Conservation (phyloP, 2,113 vertebrate genomes). For the Anguilla rostrata region DNA sequence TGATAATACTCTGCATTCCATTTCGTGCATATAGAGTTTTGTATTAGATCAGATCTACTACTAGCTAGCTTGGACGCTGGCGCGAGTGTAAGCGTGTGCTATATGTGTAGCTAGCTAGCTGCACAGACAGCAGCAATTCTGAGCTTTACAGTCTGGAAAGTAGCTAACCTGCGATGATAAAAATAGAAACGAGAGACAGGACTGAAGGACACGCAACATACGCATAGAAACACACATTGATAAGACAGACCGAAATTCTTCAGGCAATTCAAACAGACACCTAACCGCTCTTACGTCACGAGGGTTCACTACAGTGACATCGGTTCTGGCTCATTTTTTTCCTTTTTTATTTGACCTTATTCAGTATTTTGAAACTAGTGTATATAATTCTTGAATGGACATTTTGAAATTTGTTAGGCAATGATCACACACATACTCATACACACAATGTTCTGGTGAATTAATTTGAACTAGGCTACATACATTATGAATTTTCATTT, state of each 20-base stretch:
- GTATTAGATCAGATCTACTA: conserved; percentile 29
- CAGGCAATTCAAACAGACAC: conserved; percentile 51
- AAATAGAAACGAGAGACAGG: conserved; percentile 38
- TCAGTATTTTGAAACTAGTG: neutral
- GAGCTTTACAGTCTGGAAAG: conserved; percentile 24
- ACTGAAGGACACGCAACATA: conserved; percentile 56
- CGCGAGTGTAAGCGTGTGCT: neutral
- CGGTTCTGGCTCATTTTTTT: neutral
- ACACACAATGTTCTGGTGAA: too few species aligned
- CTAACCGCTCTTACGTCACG: conserved; percentile 51
- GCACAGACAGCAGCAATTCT: conserved; percentile 23
- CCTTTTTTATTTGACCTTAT: neutral
- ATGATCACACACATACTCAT: too few species aligned
- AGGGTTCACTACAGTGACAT: conserved; percentile 18
- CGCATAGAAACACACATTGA: conserved; percentile 49
- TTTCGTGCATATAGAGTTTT: conserved; percentile 60
- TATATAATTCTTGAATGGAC: neutral
- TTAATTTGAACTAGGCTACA: too few species aligned
- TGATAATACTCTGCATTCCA: conserved; percentile 89
- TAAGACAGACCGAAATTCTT: conserved; percentile 43
- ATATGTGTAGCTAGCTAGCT: conserved; percentile 24
- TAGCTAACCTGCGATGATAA: conserved; percentile 26
- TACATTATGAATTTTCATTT: too few species aligned
- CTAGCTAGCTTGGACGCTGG: conserved; percentile 19
- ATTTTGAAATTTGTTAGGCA: too few species aligned